Evolutionary conservation across 2,113 vertebrate genomes (phyloP).

Genomic region (Malurus cyaneus): DNA sequence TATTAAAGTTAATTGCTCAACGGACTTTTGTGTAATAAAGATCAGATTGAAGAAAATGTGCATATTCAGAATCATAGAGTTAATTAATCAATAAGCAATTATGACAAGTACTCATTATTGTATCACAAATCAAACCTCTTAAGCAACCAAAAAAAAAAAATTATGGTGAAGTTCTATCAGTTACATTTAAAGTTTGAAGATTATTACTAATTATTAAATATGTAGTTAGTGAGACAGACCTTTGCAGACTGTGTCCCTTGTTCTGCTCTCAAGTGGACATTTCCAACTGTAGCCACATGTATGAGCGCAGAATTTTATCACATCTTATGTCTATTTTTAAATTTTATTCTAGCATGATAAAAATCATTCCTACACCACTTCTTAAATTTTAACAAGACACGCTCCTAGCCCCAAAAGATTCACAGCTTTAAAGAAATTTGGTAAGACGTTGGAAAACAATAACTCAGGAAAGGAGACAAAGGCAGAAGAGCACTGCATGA

Average conservation of each 20-base stretch:
- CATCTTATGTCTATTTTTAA: neutral
- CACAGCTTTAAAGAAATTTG: conserved; percentile 19
- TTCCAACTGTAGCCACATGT: neutral
- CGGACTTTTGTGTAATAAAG: neutral
- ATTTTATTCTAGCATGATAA: neutral
- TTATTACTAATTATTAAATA: neutral
- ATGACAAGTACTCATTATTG: neutral
- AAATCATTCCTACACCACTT: conserved; percentile 4
- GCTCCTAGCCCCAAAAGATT: neutral
- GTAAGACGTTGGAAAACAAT: neutral
- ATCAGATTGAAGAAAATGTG: neutral
- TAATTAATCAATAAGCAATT: neutral
- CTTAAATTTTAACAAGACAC: conserved; percentile 4
- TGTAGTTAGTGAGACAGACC: rapidly evolving
- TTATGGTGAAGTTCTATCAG: neutral
- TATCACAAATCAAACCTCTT: neutral
- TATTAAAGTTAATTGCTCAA: neutral
- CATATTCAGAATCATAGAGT: neutral
- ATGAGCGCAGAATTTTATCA: neutral
- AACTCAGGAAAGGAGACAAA: neutral
- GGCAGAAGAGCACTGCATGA: neutral
- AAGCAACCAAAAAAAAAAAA: neutral
- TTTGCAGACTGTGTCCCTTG: neutral
- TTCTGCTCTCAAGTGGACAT: neutral
- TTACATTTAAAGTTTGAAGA: neutral